A percentile compares a stretch with the other conserved stretches of the same genome.
phyloP scores from a whole-genome alignment of 2,113 vertebrate species.

The Mastomys coucha region DNA sequence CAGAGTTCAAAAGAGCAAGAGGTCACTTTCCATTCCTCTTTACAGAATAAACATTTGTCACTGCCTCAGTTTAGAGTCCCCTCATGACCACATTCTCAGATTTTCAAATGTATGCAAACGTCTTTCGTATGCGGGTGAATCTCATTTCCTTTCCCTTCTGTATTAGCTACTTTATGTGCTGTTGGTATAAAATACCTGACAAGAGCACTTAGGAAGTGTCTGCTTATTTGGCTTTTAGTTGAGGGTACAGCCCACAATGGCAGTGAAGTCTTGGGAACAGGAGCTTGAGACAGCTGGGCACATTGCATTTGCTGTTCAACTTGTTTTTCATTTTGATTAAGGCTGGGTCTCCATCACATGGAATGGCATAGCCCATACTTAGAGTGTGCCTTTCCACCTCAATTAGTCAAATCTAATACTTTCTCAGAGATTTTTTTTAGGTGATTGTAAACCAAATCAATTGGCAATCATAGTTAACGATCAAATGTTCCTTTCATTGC shows the following conservation, averaged over 20 bases:
- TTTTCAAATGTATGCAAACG: not conserved
- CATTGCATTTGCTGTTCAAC: not conserved
- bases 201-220: not conserved
- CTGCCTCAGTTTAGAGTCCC: not conserved
- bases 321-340: not conserved
- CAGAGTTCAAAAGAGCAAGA: not conserved
- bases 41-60: not conserved
- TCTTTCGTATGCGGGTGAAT: fast-evolving
- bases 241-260: not conserved
- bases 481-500: not conserved
- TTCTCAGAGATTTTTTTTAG: not conserved
- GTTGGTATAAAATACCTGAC: not conserved
- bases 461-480: not conserved
- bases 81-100: not conserved
- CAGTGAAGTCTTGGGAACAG: not conserved
- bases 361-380: not conserved
- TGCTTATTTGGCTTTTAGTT: not conserved
- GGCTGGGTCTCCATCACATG: not conserved
- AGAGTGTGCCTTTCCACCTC: not conserved
- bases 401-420: not conserved
- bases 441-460: not conserved
- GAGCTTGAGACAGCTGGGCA: not conserved
- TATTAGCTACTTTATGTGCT: not conserved
- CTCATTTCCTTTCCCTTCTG: not conserved
- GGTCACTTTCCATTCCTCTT: not conserved